These are phyloP conservation scores for Semnornis frantzii DNA, from an alignment of 2,113 vertebrate species.

Conservation along the genomic window DNA sequence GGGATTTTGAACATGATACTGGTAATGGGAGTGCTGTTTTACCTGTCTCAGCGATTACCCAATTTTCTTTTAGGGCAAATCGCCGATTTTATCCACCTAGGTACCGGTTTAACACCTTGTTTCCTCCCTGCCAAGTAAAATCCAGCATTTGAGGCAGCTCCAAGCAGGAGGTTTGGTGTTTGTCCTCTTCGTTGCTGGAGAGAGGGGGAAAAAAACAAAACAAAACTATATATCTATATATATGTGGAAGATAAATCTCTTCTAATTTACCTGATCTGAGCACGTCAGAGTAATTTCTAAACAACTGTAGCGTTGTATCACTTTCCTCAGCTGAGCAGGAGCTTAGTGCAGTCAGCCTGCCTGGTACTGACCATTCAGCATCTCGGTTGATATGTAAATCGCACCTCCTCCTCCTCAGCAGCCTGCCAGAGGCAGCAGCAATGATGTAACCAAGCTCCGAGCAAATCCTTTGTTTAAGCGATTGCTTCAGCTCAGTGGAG, in stretches of 20 bases:
- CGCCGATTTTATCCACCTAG: neutral
- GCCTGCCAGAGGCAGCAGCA: neutral
- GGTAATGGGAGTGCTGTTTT: slow-evolving; percentile 13
- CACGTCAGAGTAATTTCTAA: neutral
- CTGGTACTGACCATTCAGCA: neutral
- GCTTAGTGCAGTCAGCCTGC: neutral
- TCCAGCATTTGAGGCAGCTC: neutral
- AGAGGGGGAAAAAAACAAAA: too few relatives aligned
- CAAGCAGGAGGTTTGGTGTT: neutral
- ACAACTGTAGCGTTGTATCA: neutral
- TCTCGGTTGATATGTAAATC: slow-evolving; percentile 27
- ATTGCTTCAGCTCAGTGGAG: neutral
- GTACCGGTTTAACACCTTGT: slow-evolving; percentile 5
- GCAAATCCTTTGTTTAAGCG: slow-evolving; percentile 70
- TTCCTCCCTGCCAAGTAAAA: slow-evolving; percentile 3
- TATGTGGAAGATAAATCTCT: neutral
- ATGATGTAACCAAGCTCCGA: slow-evolving; percentile 63
- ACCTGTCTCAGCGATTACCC: neutral
- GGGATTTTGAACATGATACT: neutral
- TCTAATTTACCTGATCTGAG: neutral
- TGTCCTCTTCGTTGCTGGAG: neutral
- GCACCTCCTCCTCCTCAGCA: neutral
- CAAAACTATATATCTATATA: too few relatives aligned
- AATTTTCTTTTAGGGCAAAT: slow-evolving; percentile 28
- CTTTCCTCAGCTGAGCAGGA: neutral